phyloP scores from a whole-genome alignment of 2,113 vertebrate genomes.

The Macroglossus sobrinus region DNA sequence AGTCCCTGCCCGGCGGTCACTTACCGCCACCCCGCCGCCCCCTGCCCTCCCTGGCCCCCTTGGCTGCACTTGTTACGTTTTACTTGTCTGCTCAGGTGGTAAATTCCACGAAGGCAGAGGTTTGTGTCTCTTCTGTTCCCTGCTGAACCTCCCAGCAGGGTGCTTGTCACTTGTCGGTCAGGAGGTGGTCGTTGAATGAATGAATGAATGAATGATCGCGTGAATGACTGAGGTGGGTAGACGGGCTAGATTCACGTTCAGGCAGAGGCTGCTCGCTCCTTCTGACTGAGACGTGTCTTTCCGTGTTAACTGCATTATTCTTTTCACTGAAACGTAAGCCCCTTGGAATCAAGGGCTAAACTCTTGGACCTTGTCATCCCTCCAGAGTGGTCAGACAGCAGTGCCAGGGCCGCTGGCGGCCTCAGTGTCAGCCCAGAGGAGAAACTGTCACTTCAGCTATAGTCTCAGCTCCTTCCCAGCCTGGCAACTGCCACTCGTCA shows the following conservation, averaged over 20 bases:
- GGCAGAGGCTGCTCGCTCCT: neutral
- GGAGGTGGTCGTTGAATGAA: neutral
- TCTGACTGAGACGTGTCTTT: neutral
- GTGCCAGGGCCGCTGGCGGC: accelerated
- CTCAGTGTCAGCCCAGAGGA: neutral
- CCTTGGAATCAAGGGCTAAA: neutral
- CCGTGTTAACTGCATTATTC: neutral
- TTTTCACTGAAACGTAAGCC: neutral
- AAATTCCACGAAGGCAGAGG: neutral
- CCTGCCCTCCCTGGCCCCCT: neutral
- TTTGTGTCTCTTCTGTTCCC: neutral
- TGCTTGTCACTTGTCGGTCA: neutral
- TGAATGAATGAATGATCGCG: neutral
- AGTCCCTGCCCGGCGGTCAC: neutral
- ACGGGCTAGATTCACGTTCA: neutral
- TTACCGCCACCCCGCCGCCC: too few species aligned
- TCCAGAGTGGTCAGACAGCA: neutral
- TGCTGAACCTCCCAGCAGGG: neutral
- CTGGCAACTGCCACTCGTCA: neutral
- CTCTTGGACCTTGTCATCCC: neutral
- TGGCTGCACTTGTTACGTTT: neutral
- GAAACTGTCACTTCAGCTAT: neutral
- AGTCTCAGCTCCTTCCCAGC: neutral
- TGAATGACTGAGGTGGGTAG: neutral
- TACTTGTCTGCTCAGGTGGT: neutral